Evolutionary conservation across 2,113 vertebrate genomes (phyloP).

Genomic region (Puntigrus tetrazona): DNA sequence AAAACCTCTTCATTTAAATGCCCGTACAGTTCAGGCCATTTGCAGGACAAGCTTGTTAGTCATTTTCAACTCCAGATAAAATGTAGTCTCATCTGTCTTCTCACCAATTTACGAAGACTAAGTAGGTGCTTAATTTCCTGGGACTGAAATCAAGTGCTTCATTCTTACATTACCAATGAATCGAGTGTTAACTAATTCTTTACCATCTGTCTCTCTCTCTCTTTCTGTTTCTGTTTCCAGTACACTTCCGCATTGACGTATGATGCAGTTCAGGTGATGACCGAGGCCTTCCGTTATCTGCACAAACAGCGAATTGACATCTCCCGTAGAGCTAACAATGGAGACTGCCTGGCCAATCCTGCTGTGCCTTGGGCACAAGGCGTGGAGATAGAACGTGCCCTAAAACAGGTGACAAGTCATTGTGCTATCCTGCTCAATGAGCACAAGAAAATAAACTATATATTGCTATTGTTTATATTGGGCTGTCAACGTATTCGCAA

Average conservation of each 20-base stretch:
- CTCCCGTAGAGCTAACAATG: constrained; percentile 90
- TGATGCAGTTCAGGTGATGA: constrained; percentile 98
- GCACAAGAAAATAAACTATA: neutral
- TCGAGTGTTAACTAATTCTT: neutral
- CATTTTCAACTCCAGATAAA: constrained; percentile 13
- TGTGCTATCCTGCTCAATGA: neutral
- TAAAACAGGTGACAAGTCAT: constrained; percentile 86
- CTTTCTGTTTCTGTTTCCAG: constrained; percentile 79
- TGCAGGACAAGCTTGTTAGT: neutral
- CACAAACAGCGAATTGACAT: constrained; percentile 96
- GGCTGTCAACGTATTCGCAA: neutral
- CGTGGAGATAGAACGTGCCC: constrained; percentile 94
- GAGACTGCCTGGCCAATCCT: constrained; percentile 97
- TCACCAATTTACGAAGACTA: neutral
- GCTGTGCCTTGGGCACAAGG: constrained; percentile 98
- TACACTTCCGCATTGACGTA: constrained; percentile 97
- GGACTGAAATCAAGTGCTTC: neutral
- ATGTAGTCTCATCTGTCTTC: constrained; percentile 16
- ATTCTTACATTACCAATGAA: neutral
- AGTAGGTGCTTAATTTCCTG: constrained; percentile 7
- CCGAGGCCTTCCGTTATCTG: constrained; percentile 93
- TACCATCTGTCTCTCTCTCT: neutral
- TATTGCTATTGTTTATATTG: neutral
- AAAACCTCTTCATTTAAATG: constrained; percentile 7
- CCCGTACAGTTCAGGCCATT: neutral